Evolutionary conservation across 2,113 vertebrate species (phyloP).

Genomic region (Bungarus multicinctus): DNA sequence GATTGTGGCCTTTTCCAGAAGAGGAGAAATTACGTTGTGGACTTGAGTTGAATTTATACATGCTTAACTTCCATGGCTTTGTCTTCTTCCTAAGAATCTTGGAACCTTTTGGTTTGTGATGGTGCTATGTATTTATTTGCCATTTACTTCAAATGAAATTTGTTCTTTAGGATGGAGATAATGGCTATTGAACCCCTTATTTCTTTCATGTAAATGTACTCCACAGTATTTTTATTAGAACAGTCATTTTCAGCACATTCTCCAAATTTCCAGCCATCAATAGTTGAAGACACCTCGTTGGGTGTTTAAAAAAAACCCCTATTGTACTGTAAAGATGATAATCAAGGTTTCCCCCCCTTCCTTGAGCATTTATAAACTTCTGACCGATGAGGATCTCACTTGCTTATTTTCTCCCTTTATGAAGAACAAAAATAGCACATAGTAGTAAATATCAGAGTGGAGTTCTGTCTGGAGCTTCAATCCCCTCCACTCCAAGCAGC

Average conservation of each 20-base stretch:
- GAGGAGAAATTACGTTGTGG: background rate
- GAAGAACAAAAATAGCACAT: background rate
- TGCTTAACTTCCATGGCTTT: background rate
- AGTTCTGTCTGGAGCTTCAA: background rate
- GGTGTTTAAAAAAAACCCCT: background rate
- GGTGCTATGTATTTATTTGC: background rate
- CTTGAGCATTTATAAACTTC: background rate
- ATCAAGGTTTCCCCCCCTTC: background rate
- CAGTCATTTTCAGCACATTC: background rate
- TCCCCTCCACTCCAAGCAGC: background rate
- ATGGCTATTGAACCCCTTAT: background rate
- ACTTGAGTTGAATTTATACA: background rate
- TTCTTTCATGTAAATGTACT: background rate
- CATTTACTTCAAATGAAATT: background rate
- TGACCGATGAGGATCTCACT: background rate
- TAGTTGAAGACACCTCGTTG: background rate
- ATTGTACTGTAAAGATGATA: background rate
- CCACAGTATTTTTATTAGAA: background rate
- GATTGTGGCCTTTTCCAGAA: background rate
- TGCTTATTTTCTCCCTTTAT: background rate
- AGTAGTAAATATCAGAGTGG: background rate
- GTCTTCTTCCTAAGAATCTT: background rate
- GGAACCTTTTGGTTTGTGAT: background rate
- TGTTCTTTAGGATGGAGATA: background rate
- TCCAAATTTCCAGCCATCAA: background rate